Base-by-base conservation (phyloP, 2,113 vertebrate species). In the Elephantulus edwardii region DNA sequence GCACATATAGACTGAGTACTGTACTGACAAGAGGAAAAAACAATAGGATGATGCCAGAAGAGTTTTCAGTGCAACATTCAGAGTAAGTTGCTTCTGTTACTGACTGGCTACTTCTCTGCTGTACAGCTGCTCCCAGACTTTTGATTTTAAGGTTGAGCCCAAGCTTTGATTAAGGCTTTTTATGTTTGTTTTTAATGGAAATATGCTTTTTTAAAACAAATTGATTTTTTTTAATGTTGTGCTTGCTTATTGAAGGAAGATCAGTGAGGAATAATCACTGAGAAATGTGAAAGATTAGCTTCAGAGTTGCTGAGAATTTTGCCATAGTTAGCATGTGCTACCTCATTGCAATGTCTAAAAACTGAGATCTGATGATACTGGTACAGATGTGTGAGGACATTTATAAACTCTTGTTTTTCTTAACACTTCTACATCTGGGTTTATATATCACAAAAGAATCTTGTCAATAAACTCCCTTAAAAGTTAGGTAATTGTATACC, bases 391-490 rank as follows among this genome's bases (percentile, higher is more conserved):
- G 72, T 24, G 60, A 40, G 22, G 91, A 72, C 88, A 82, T 71
- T 6, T 42, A 20, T 58, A 6, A 81, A n/a, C 22, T 42, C 35
- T 56, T 70, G 42, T 28, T 70, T 83, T 74, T 60, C 66, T 76
- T 56, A n/a, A n/a, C 13, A 62, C 58, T 86, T 46, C 5, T 81
- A 66, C 48, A 46, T 86, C 40, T 38, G 38, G 40, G 8, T 83
- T 87, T 77, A 77, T 70, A 83, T 80, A 68, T 86, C 42, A 35
- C 64, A 50, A 5, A 66, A 16, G 6, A 81, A 60, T 83, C 14
- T 74, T 89, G 6, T 83, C 60, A 89, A 74, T 88, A 90, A 79
- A 64, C 40, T 83, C 28, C 86, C 85, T 12, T 77, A 78, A 82
- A 86, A 94, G 70, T 17, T 26, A 75, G 38, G 6, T 75, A 75